These are phyloP conservation scores for Phaenicophaeus curvirostris DNA, from an alignment of 2,797 vertebrate species.

Conservation along the genomic window DNA sequence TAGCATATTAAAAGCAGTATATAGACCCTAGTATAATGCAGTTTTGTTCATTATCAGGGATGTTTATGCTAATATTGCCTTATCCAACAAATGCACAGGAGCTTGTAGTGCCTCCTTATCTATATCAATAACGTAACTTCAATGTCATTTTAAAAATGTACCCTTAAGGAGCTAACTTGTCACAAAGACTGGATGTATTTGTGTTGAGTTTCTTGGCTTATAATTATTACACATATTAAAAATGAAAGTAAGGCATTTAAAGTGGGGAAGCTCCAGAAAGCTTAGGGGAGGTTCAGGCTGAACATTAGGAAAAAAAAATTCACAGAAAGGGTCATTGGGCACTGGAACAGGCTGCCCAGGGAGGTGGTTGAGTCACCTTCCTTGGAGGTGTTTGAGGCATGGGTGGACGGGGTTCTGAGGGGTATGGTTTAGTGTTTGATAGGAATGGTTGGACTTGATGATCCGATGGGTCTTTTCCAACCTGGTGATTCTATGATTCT, in stretches of 20 bases:
- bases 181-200: neutral
- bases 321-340: too few relatives aligned
- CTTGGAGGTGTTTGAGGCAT: too few relatives aligned
- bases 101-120: neutral
- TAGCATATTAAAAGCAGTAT: neutral
- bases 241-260: neutral
- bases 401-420: too few relatives aligned
- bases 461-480: too few relatives aligned
- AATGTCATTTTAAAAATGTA: neutral
- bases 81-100: neutral
- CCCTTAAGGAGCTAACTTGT: neutral
- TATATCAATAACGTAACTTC: neutral
- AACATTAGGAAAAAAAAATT: too few relatives aligned
- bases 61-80: neutral
- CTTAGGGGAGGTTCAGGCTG: too few relatives aligned
- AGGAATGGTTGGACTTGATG: too few relatives aligned
- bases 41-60: neutral
- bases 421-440: too few relatives aligned
- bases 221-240: neutral
- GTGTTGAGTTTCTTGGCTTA: neutral
- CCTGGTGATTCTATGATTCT: too few relatives aligned
- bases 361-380: too few relatives aligned
- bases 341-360: too few relatives aligned
- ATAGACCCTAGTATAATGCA: neutral
- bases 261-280: neutral